Percentiles rank a stretch among this genome's conserved stretches.
These are phyloP conservation scores for Melanotaenia pygmaea DNA, from an alignment of 2,797 vertebrate genomes.

Conservation along the genomic window DNA sequence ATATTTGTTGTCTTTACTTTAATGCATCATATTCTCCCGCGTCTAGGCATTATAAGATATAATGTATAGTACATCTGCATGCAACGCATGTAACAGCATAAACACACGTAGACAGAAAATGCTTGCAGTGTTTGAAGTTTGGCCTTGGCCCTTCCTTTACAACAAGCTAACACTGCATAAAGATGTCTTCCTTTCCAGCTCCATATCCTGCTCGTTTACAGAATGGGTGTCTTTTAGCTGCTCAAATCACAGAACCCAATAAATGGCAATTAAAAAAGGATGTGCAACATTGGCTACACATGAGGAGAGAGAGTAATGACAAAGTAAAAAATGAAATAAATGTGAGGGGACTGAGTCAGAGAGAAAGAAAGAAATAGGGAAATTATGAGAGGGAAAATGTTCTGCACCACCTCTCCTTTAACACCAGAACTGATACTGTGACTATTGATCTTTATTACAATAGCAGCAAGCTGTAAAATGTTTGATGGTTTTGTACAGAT, in stretches of 20 bases:
- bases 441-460: constrained; percentile 90
- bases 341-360: constrained; percentile 65
- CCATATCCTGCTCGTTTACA: constrained; percentile 62
- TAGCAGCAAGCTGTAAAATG: constrained; percentile 87
- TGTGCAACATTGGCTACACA: constrained; percentile 74
- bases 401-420: constrained; percentile 81
- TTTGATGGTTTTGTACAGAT: constrained; percentile 89
- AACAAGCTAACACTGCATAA: constrained; percentile 39
- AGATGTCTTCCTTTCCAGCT: constrained; percentile 51
- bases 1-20: constrained; percentile 19
- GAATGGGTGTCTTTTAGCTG: constrained; percentile 74
- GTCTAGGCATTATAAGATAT: constrained; percentile 1
- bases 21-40: constrained; percentile 9
- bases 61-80: constrained; percentile 2
- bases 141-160: constrained; percentile 47
- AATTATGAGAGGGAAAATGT: constrained; percentile 75
- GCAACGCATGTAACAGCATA: constrained; percentile 1
- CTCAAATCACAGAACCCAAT: constrained; percentile 76
- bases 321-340: constrained; percentile 54
- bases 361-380: constrained; percentile 64
- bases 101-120: neutral
- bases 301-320: constrained; percentile 71
- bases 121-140: constrained; percentile 47
- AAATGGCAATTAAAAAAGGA: constrained; percentile 84
- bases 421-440: constrained; percentile 82